Evolutionary conservation across 2,113 vertebrate genomes (phyloP).

Genomic region (Grantiella picta): DNA sequence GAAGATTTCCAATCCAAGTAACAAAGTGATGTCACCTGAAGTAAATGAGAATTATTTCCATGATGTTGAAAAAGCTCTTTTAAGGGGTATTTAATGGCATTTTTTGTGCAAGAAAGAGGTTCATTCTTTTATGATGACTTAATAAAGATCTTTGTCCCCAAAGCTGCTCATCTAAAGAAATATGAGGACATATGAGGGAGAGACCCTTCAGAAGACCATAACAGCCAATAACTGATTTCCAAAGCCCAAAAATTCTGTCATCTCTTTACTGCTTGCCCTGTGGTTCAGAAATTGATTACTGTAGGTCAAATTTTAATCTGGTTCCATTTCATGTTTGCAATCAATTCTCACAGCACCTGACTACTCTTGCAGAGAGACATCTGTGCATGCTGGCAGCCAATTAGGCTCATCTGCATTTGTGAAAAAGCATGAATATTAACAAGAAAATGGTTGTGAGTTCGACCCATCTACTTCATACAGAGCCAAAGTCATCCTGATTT

Average conservation of each 20-base stretch:
- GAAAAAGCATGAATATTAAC: neutral
- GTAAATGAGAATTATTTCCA: neutral
- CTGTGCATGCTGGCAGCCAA: slow-evolving; percentile 13
- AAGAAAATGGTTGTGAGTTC: neutral
- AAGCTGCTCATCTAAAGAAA: neutral
- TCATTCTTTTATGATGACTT: neutral
- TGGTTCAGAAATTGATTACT: neutral
- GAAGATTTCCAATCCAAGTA: neutral
- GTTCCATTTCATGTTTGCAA: neutral
- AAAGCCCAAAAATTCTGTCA: neutral
- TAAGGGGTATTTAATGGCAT: neutral
- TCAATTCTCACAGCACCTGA: neutral
- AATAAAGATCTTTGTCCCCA: neutral
- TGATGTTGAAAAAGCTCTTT: neutral
- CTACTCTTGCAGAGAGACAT: neutral
- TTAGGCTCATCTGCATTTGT: slow-evolving; percentile 20
- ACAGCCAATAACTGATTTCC: neutral
- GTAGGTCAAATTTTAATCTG: slow-evolving; percentile 1
- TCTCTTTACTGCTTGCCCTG: neutral
- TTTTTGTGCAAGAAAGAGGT: neutral
- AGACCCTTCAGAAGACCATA: neutral
- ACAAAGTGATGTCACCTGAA: neutral
- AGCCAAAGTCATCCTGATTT: neutral
- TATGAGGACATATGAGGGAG: rapidly evolving
- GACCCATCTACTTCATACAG: neutral